Base-by-base conservation (phyloP, 1,140 invertebrate species). In the Pseudomyrmex sp. region DNA sequence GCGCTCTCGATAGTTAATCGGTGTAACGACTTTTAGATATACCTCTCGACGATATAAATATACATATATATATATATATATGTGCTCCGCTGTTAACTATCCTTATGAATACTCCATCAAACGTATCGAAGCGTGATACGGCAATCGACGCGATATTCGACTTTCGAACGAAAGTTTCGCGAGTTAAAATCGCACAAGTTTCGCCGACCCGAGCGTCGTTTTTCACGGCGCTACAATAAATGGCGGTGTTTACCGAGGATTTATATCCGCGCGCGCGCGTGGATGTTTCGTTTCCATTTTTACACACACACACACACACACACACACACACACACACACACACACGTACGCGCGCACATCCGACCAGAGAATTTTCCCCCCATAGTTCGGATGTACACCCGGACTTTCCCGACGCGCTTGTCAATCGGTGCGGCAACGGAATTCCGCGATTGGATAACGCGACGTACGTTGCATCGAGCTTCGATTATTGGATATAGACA, bases 401-500 rank as follows among this genome's bases (percentile, higher is more conserved):
- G 35, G 56, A 66, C 46, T 35, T 35, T 35, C 35, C 35, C 35
- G 35, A 44, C 70, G 59, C 13, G 66, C 66, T 80, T 85, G 86
- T 88, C 87, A 88, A 88, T 88, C 35, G 35, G 35, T 87, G 86
- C 83, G 77, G 73, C 68, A 62, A 75, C 82, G 35, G 61, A 52
- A 73, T 46, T 72, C 50, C 77, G 85, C 68, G 77, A 88, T 88
- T 88, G 83, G 87, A 85, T 85, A 88, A 88, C 86, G 62, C 72
- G 50, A 50, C 58, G 79, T 82, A 50, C 58, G 79, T 82, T 69
- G 83, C 58, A 54, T 87, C 83, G 82, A 73, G 76, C 77, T 84
- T 85, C 89, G 86, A 90, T 90, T 90, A 90, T 90, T 90, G 89
- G 89, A 83, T 35, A 35, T 85, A 85, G 84, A 85, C 62, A 85